Percentiles rank a stretch among this genome's conserved stretches.
These are phyloP conservation scores for Amblyjoppa fuscipennis DNA, from an alignment of 2,888 invertebrate genomes.

Conservation along the genomic window DNA sequence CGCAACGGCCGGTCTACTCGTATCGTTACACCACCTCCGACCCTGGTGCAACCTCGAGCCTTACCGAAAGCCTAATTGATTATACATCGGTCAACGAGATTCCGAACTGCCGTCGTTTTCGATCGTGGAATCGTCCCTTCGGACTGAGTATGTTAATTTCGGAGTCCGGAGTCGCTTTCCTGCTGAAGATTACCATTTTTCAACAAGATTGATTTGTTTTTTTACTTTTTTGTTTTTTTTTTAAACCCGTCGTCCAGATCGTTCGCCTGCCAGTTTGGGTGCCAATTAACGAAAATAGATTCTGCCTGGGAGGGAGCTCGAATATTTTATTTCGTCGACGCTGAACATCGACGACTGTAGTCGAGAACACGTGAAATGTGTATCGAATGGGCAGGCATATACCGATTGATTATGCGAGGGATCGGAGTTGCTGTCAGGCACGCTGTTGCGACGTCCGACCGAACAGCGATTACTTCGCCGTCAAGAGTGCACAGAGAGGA, in stretches of 20 bases:
- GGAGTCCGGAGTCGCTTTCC: too few relatives aligned
- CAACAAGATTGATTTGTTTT: background rate
- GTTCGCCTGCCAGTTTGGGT: background rate
- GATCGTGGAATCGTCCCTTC: background rate
- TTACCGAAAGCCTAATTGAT: constrained; percentile 49
- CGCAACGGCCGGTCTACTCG: constrained; percentile 33
- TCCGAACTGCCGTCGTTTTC: constrained; percentile 37
- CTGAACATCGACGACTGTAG: constrained; percentile 17
- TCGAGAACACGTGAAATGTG: constrained; percentile 23
- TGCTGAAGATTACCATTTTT: too few relatives aligned
- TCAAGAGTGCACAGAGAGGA: background rate
- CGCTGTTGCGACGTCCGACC: constrained; percentile 1
- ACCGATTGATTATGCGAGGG: constrained; percentile 42
- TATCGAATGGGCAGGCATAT: constrained; percentile 12
- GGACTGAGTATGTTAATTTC: background rate
- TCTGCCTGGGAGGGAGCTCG: background rate
- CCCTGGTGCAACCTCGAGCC: background rate
- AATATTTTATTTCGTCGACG: constrained; percentile 12
- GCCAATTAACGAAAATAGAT: background rate
- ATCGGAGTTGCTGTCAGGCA: constrained; percentile 1
- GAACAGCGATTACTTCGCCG: background rate
- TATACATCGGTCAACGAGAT: constrained; percentile 55
- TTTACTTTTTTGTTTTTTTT: background rate
- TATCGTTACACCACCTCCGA: constrained; percentile 29
- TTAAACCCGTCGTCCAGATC: background rate